A percentile compares a stretch with the other conserved stretches of the same genome.
phyloP scores from a whole-genome alignment of 2,888 invertebrate genomes.

The Morinoia aosen region DNA sequence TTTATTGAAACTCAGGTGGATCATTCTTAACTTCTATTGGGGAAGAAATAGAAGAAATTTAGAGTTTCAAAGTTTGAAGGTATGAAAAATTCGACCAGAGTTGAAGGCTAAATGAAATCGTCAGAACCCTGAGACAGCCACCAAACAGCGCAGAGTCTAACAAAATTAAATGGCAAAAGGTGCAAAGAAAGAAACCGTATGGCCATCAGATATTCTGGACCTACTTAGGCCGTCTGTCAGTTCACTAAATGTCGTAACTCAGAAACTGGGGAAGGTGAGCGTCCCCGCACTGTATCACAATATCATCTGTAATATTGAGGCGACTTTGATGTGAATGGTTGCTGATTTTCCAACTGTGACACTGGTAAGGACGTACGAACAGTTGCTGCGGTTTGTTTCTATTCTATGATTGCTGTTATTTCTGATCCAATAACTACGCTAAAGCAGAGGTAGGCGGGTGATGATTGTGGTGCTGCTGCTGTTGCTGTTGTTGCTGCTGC shows the following conservation, averaged over 20 bases:
- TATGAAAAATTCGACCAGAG: not conserved
- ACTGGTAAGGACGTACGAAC: not conserved
- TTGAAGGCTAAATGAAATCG: not conserved
- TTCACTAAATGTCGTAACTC: not conserved
- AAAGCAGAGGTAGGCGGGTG: conserved; percentile 44
- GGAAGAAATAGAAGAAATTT: not conserved
- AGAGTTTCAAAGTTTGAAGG: not conserved
- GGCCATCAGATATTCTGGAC: not conserved
- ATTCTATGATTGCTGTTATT: not conserved
- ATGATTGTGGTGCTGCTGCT: conserved; percentile 34
- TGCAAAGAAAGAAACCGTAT: not conserved
- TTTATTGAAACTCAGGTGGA: not conserved
- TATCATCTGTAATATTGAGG: not conserved
- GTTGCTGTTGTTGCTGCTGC: not conserved
- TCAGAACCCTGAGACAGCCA: not conserved
- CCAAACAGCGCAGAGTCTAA: not conserved
- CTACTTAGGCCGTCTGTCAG: not conserved
- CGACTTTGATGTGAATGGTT: not conserved
- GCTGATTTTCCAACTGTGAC: not conserved
- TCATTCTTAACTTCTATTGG: not conserved
- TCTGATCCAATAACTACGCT: not conserved
- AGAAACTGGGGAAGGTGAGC: not conserved
- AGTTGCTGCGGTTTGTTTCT: not conserved
- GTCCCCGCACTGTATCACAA: not conserved
- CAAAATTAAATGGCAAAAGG: not conserved